Percentiles rank a stretch among this genome's conserved stretches.
These are phyloP conservation scores for Pogonognathellus flavescens DNA, from an alignment of 1,140 invertebrate species.

Conservation along the genomic window DNA sequence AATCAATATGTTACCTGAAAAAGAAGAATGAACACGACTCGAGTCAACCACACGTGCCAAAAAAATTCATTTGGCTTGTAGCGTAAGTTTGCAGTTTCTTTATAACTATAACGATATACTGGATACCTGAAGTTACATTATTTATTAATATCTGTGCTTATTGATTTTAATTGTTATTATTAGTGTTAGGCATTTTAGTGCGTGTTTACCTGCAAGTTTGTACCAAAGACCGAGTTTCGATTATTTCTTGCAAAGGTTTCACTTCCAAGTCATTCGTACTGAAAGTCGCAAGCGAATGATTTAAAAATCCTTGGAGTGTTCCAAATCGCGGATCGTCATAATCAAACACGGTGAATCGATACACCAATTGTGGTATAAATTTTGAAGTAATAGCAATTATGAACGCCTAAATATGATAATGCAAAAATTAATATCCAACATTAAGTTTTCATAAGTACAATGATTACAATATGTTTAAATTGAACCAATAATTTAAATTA, in stretches of 20 bases:
- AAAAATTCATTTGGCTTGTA: constrained; percentile 65
- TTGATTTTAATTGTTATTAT: too few relatives aligned
- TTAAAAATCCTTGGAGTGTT: constrained; percentile 83
- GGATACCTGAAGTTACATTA: constrained; percentile 57
- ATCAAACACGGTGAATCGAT: constrained; percentile 70
- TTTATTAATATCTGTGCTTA: too few relatives aligned
- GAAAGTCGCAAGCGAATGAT: constrained; percentile 87
- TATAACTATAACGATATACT: constrained; percentile 58
- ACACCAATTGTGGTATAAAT: constrained; percentile 93
- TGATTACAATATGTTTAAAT: too few relatives aligned
- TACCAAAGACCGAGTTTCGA: not conserved
- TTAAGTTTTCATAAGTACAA: too few relatives aligned
- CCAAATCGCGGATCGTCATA: constrained; percentile 70
- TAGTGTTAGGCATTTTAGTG: too few relatives aligned
- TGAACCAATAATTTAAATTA: too few relatives aligned
- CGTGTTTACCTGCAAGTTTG: not conserved
- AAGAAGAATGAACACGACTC: constrained; percentile 89
- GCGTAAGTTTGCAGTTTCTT: constrained; percentile 38
- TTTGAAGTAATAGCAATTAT: constrained; percentile 99
- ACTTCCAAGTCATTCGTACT: constrained; percentile 79
- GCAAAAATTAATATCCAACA: too few relatives aligned
- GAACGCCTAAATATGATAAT: constrained; percentile 80
- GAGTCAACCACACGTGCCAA: constrained; percentile 81
- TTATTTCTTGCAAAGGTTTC: not conserved
- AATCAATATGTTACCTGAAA: too few relatives aligned